phyloP scores from a whole-genome alignment of 1,140 invertebrate genomes.

The Agrypnia vestita region DNA sequence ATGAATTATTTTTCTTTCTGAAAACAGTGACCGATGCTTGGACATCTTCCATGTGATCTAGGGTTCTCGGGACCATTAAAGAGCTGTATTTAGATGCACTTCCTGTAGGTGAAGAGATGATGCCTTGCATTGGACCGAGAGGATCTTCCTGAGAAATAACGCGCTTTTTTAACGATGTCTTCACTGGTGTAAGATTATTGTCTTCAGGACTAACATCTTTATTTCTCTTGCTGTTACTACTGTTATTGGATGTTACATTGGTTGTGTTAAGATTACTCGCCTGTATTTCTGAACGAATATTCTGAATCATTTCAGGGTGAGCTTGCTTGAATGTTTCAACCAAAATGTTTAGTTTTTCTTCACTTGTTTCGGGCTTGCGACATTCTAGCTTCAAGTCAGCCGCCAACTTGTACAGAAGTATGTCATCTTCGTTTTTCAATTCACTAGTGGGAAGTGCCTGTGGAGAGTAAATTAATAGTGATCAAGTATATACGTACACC shows the following conservation, averaged over 20 bases:
- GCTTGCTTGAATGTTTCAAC: conserved; percentile 65
- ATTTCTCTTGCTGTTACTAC: background rate
- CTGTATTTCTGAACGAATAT: background rate
- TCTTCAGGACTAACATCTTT: background rate
- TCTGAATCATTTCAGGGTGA: conserved; percentile 63
- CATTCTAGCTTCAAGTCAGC: conserved; percentile 65
- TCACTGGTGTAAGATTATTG: background rate
- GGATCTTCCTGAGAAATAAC: conserved; percentile 28
- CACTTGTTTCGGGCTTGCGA: conserved; percentile 61
- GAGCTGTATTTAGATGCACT: background rate
- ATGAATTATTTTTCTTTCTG: conserved; percentile 17
- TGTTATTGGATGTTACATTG: background rate
- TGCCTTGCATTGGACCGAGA: background rate
- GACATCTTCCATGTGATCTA: conserved; percentile 20
- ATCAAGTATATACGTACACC: background rate
- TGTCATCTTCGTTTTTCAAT: conserved; percentile 62
- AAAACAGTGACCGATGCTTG: conserved; percentile 22
- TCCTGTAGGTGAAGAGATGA: background rate
- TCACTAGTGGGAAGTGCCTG: conserved; percentile 63
- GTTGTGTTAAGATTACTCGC: background rate
- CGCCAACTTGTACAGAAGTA: conserved; percentile 65
- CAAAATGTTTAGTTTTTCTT: conserved; percentile 61
- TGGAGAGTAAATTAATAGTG: conserved; percentile 1
- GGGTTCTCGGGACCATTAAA: background rate
- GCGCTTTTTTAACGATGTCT: background rate